phyloP scores from a whole-genome alignment of 2,797 vertebrate species.

The Dicrostonyx torquatus region DNA sequence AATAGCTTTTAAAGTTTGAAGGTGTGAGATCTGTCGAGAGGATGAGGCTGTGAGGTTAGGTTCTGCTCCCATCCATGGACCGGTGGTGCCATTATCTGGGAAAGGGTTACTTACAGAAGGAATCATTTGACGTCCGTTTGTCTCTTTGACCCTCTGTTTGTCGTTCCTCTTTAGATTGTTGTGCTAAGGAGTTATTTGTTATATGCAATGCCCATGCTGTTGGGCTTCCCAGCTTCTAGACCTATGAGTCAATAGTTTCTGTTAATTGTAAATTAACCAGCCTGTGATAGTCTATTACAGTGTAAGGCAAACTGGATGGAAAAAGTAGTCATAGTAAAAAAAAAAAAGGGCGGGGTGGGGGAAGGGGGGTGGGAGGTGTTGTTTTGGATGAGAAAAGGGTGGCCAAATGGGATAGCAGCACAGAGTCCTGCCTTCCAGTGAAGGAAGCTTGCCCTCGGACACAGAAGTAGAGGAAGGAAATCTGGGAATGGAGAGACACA shows the following conservation, averaged over 20 bases:
- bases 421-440: not conserved
- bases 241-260: not conserved
- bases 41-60: not conserved
- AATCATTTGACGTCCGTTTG: not conserved
- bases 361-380: not conserved
- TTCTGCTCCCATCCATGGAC: not conserved
- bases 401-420: not conserved
- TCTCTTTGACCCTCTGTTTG: not conserved
- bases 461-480: not conserved
- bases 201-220: not conserved
- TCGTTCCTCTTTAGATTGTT: not conserved
- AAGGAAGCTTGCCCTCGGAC: not conserved
- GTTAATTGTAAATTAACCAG: not conserved
- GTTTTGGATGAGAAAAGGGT: not conserved
- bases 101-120: not conserved
- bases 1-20: not conserved
- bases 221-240: not conserved
- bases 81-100: not conserved
- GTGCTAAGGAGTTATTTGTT: not conserved
- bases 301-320: not conserved
- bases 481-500: not conserved
- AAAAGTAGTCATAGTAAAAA: not conserved
- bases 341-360: too few species aligned
- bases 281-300: not conserved
- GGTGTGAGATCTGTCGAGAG: not conserved